These are phyloP conservation scores for Malurus splendens DNA, from an alignment of 2,797 vertebrate species.

Conservation along the genomic window DNA sequence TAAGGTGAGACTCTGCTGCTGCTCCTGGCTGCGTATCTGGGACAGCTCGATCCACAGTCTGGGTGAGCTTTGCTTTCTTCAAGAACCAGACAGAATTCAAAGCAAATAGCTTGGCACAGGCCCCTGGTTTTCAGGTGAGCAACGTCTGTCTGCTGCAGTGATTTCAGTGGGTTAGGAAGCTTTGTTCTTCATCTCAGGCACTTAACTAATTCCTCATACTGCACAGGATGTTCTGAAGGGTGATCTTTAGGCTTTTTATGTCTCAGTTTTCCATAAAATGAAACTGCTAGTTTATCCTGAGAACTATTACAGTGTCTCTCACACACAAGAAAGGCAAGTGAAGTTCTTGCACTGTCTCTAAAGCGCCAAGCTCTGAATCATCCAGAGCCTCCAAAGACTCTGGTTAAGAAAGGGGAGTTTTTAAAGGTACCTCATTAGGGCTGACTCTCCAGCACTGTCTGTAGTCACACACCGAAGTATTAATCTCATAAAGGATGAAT, in stretches of 20 bases:
- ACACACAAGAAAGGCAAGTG: background rate
- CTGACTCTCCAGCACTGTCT: background rate
- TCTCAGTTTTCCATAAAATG: background rate
- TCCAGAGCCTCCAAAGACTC: background rate
- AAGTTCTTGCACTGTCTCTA: background rate
- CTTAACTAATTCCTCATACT: background rate
- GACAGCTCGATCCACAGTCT: rapidly evolving
- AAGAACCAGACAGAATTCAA: background rate
- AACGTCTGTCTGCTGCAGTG: background rate
- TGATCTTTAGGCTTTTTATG: background rate
- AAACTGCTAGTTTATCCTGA: background rate
- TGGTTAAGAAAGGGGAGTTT: background rate
- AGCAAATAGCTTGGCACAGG: background rate
- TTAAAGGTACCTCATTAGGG: background rate
- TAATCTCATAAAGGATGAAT: background rate
- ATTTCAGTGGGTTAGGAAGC: background rate
- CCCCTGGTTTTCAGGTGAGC: background rate
- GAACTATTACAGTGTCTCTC: background rate
- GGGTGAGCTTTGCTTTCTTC: background rate
- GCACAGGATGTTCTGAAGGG: background rate
- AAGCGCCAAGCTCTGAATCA: background rate
- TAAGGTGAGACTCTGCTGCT: background rate
- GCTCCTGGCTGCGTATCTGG: background rate
- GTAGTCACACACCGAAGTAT: background rate
- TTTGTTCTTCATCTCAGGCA: background rate